Conservation (phyloP, 2,797 vertebrate genomes). For the Uromys caudimaculatus region DNA sequence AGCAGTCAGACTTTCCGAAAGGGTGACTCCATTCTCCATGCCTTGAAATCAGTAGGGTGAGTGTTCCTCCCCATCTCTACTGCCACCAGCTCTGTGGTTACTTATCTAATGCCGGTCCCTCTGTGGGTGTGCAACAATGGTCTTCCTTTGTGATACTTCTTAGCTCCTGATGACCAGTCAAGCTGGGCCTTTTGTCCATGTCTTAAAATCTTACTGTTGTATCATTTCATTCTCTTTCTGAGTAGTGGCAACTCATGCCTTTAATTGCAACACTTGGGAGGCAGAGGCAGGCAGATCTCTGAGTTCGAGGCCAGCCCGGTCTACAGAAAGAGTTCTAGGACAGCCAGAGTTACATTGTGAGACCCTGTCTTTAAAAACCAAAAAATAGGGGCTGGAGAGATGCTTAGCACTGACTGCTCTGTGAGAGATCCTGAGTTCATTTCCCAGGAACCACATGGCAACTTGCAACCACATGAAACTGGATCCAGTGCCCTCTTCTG, state of each 20-base stretch:
- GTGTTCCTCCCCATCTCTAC: background rate
- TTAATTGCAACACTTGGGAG: background rate
- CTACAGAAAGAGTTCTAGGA: background rate
- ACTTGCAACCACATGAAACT: too few species aligned
- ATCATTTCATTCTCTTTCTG: constrained; percentile 38
- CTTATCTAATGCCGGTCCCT: constrained; percentile 36
- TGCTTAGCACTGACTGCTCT: background rate
- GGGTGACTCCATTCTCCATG: background rate
- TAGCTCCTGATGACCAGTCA: background rate
- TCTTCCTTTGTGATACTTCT: background rate
- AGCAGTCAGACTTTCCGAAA: constrained; percentile 26
- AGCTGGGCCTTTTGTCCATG: background rate
- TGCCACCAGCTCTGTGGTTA: background rate
- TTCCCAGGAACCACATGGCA: too few species aligned
- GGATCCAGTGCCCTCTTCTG: too few species aligned
- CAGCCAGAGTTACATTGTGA: background rate
- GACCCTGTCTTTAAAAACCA: background rate
- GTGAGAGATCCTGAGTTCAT: too few species aligned
- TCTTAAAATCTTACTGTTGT: constrained; percentile 31
- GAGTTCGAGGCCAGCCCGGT: background rate
- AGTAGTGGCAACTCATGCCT: background rate
- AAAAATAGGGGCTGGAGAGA: background rate
- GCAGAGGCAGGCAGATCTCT: background rate
- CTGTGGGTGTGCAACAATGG: background rate
- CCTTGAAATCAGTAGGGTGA: background rate